phyloP scores from a whole-genome alignment of 92 coral and sea anemone genomes.

The Bergia sp. region DNA sequence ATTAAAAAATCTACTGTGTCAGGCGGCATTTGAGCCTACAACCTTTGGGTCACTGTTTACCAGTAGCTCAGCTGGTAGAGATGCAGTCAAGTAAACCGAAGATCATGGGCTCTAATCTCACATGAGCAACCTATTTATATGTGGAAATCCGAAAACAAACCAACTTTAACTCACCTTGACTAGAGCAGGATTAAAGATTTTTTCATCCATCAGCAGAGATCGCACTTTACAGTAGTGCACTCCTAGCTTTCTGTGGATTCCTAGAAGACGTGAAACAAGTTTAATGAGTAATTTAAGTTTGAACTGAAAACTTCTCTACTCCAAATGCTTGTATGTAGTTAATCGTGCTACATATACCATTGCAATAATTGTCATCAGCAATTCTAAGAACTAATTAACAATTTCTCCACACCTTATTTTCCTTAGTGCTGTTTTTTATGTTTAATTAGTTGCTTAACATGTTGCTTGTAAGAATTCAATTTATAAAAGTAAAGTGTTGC shows the following conservation, averaged over 20 bases:
- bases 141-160: background rate
- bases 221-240: slow-evolving; percentile 86
- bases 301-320: background rate
- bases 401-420: no score
- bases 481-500: no score
- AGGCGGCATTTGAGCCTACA: no score
- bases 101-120: no score
- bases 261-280: slow-evolving; percentile 38
- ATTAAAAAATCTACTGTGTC: no score
- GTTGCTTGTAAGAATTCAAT: background rate
- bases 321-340: no score
- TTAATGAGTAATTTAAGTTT: background rate
- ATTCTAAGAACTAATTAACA: no score
- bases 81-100: no score
- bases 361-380: background rate
- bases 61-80: no score
- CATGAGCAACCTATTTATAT: background rate
- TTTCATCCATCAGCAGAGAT: slow-evolving; percentile 92
- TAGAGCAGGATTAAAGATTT: slow-evolving; percentile 85
- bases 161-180: slow-evolving; percentile 63
- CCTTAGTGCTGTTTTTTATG: no score
- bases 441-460: background rate
- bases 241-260: slow-evolving; percentile 92
- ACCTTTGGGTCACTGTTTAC: no score
- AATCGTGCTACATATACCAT: background rate